Conservation (phyloP, 2,797 vertebrate species). For the Pachyuromys duprasi region DNA sequence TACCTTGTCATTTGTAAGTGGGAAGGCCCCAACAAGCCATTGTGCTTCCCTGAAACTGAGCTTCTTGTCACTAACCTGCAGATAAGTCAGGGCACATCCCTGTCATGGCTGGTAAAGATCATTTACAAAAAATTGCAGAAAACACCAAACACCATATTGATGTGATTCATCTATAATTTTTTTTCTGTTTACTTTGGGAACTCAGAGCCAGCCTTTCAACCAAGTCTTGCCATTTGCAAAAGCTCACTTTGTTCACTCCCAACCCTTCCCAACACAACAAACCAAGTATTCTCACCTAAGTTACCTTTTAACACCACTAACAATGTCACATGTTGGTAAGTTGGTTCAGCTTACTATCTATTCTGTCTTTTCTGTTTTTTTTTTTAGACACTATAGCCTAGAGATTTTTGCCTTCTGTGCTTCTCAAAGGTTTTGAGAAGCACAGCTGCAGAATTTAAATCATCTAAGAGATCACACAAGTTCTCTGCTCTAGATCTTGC, state of each 20-base stretch:
- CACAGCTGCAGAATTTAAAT: slow-evolving; percentile 49
- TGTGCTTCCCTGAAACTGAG: background rate
- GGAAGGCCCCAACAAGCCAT: background rate
- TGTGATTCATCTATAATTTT: background rate
- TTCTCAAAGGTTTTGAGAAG: slow-evolving; percentile 22
- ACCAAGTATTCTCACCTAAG: background rate
- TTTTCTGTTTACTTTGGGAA: slow-evolving; percentile 7
- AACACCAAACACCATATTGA: background rate
- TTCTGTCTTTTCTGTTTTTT: slow-evolving; percentile 53
- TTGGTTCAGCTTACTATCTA: background rate
- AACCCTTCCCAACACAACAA: slow-evolving; percentile 8
- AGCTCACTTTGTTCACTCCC: background rate
- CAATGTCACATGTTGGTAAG: slow-evolving; percentile 11
- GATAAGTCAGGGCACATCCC: background rate
- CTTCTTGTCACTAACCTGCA: background rate
- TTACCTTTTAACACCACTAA: slow-evolving; percentile 14
- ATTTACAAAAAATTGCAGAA: slow-evolving; percentile 36
- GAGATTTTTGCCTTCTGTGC: background rate
- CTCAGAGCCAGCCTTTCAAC: background rate
- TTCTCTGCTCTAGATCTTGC: slow-evolving; percentile 21
- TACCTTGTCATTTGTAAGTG: slow-evolving; percentile 1
- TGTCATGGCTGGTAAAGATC: background rate
- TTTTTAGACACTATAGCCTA: background rate
- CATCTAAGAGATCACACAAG: background rate
- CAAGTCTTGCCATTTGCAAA: background rate